phyloP scores from a whole-genome alignment of 2,888 invertebrate genomes.

The Noctua janthina region DNA sequence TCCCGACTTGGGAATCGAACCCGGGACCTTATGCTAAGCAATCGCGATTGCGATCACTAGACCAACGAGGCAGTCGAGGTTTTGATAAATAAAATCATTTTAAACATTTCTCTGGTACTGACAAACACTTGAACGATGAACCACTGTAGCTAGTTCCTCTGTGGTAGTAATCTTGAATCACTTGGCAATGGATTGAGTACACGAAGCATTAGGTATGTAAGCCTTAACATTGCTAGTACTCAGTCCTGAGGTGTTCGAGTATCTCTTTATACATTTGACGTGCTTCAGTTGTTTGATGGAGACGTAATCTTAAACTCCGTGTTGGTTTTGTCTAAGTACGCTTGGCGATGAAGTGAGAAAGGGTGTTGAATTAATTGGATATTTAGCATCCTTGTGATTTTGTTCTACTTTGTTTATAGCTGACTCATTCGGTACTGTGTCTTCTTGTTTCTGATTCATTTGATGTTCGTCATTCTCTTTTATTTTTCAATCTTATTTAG shows the following conservation, averaged over 20 bases:
- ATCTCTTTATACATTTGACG: constrained; percentile 35
- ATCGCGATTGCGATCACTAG: too few species aligned
- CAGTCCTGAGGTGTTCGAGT: constrained; percentile 12
- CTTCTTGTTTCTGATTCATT: neutral
- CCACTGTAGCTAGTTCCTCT: constrained; percentile 6
- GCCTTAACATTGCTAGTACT: constrained; percentile 39
- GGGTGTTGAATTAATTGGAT: constrained; percentile 12
- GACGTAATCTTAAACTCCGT: constrained; percentile 24
- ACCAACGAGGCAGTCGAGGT: too few species aligned
- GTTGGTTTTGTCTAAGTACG: constrained; percentile 13
- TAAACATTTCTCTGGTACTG: neutral
- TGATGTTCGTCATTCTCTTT: neutral
- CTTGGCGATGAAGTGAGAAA: constrained; percentile 8
- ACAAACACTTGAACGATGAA: neutral
- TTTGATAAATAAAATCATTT: neutral
- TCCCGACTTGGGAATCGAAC: too few species aligned
- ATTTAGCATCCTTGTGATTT: constrained; percentile 15
- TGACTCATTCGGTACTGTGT: neutral
- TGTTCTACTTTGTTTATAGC: neutral
- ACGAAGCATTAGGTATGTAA: constrained; percentile 41
- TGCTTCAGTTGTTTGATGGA: constrained; percentile 5
- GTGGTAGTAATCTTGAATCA: constrained; percentile 72
- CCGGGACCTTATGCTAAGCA: too few species aligned
- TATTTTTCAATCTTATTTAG: neutral
- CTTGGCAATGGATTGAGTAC: constrained; percentile 67